Evolutionary conservation across 2,113 vertebrate species (phyloP), one percentile per base, ranked within the genome.

Genomic region (Tachuris rubrigastra): DNA sequence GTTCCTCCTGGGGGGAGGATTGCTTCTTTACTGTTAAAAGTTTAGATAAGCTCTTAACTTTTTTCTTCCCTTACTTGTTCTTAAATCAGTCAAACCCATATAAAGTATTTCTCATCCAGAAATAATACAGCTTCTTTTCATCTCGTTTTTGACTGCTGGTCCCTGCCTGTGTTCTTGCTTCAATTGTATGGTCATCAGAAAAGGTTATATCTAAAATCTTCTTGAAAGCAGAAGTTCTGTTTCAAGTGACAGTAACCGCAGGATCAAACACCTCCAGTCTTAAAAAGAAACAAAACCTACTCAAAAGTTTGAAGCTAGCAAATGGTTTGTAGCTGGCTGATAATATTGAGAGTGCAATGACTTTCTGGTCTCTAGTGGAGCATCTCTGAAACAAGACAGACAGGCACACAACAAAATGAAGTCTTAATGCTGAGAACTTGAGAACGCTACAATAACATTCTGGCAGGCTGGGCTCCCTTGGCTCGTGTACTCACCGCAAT

Each of bases 381-480:
- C 89, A 74, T 77, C 92, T 95, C 90, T 72, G 83, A 73, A 77
- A 77, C 66, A 50, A 96, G 89, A 80, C 59, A 84, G 73, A 53
- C 69, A 92, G 85, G 69, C 85, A 92, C 79, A 96, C 69, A 85
- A 59, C 8, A 2, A 90, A 91, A 93, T 93, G 63, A 97, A 94
- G 59, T 74, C 90, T 93, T 90, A 95, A 86, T 88, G 89, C 85
- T 0, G 1, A 63, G 75, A 80, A 71, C 78, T 96, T 86, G 75
- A 90, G 88, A 95, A 59, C 1, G 31, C 68, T 94, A 63, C 85
- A 90, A 67, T 87, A 92, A 90, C 83, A 68, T 93, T 90, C 90
- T 95, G 92, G 79, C 92, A 96, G 85, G 49, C 82, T 77, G 68
- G 68, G 59, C 35, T 96, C 68, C 79, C 79, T 96, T 93, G 92